Conservation (phyloP, 2,888 invertebrate genomes). For the Boloria euphrosyne region DNA sequence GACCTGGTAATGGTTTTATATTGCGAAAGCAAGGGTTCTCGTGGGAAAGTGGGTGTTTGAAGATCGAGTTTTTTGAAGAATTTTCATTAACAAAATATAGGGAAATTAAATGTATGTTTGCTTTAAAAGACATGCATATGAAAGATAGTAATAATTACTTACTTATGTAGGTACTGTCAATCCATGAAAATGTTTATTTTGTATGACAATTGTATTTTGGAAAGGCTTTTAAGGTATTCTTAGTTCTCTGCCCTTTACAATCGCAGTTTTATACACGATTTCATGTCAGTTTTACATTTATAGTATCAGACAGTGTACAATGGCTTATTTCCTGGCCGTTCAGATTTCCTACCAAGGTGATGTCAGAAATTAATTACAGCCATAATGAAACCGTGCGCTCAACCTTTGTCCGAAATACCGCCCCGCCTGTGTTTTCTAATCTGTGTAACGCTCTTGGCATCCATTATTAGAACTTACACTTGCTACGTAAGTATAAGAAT, state of each 20-base stretch:
- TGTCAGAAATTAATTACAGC: conserved; percentile 47
- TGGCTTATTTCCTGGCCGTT: conserved; percentile 36
- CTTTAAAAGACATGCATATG: too few species aligned
- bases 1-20: too few species aligned
- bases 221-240: neutral
- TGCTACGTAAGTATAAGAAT: neutral
- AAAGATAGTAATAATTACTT: too few species aligned
- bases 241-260: neutral
- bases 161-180: too few species aligned
- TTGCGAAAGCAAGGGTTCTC: too few species aligned
- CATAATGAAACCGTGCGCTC: conserved; percentile 46
- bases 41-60: too few species aligned
- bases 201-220: neutral
- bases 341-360: conserved; percentile 37
- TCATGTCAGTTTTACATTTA: conserved; percentile 13
- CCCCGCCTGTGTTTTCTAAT: conserved; percentile 39
- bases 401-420: conserved; percentile 45
- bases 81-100: too few species aligned
- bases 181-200: too few species aligned
- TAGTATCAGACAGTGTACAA: conserved; percentile 13
- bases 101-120: too few species aligned
- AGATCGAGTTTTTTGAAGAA: too few species aligned
- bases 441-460: conserved; percentile 34
- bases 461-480: conserved; percentile 33
- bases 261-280: neutral